Evolutionary conservation across 1,140 invertebrate species (phyloP), one percentile per base, ranked within the genome.

Genomic region (Drosophila littoralis): DNA sequence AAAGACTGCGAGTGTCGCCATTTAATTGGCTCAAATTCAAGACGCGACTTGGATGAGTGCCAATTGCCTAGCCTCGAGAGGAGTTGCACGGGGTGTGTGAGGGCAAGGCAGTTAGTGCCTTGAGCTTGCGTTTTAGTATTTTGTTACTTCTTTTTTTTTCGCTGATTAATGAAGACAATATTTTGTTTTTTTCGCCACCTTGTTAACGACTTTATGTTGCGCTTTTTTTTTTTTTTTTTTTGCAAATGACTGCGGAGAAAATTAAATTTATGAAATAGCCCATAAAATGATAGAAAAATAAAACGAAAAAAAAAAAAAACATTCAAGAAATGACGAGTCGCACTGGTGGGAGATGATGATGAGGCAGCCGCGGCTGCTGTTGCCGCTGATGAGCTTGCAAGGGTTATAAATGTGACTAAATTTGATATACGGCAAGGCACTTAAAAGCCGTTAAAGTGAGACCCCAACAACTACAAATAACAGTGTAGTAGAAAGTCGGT

Each of bases 121-220:
- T 32, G 7, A 15, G 50, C 50, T 52, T 52, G 50, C 55, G 55
- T 32, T 59, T 59, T 45, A 10, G 2, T 15, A 12, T 33, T 59
- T 59, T 46, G 51, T 64, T 17, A 10, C 6, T 46, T 35, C 33
- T 58, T 40, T 38, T 61, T 63, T 50, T 63, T 75, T 64, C 45
- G 81, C 66, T 86, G 63, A 85, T 85, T 86, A 85, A 85, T 86
- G 70, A 81, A 78, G 58, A 81, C 57, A 72, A 85, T 75, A 74
- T 68, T 67, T 59, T 69, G 35, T 17, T 42, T 43, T 46, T 68
- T 64, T 79, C 38, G 65, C 40, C 69, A 69, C 51, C 78, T 81
- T 69, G 66, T 75, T 86, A 78, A 75, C 78, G 66, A 59, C 69
- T 75, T 51, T 64, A 57, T 75, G 50, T 63, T 72, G 42, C 13